Evolutionary conservation across 2,797 vertebrate genomes (phyloP), one percentile per base, ranked within the genome.

Genomic region (Catamblyrhynchus diadema): DNA sequence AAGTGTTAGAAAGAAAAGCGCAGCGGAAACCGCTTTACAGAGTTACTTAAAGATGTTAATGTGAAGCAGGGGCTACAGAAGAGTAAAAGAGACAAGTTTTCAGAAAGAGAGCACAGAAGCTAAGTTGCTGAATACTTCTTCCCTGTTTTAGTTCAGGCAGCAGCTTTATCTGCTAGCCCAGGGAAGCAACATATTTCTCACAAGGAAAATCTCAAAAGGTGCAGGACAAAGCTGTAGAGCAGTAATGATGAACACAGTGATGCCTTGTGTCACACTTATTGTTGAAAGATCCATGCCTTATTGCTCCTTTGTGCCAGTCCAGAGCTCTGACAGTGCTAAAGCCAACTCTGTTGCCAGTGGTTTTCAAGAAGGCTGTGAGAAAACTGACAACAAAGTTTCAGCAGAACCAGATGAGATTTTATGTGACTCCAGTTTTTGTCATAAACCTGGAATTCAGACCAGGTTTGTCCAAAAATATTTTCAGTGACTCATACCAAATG

Each of bases 361-460:
- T 81, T 93, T 87, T 56, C 60, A 60, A 56, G 56, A 61, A 53
- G 33, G 15, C 28, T 88, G 20, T 56, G 48, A 54, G 44, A 85
- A 94, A 94, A 60, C 19, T 53, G 57, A 72, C 33, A 45, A 77
- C 65, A 72, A 82, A 70, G 60, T 8, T 54, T 62, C 82, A 71
- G 42, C 33, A 86, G 56, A 90, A 90, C 39, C 64, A 81, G 73
- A 70, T 47, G 86, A 95, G 61, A 47, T 72, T 93, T 88, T 81
- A 75, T 1, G 0, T 41, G 54, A 75, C 84, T 89, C 71, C 56
- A 88, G 51, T 32, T 67, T 89, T 75, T 94, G 41, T 91, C 85
- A 80, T 73, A 75, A 94, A 92, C 51, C 78, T 85, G 81, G 74
- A 91, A 85, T 48, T 85, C 66, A 53, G 84, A 67, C n/a, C 53